Evolutionary conservation across 1,140 invertebrate species (phyloP).

Genomic region (Drosophila aff.): DNA sequence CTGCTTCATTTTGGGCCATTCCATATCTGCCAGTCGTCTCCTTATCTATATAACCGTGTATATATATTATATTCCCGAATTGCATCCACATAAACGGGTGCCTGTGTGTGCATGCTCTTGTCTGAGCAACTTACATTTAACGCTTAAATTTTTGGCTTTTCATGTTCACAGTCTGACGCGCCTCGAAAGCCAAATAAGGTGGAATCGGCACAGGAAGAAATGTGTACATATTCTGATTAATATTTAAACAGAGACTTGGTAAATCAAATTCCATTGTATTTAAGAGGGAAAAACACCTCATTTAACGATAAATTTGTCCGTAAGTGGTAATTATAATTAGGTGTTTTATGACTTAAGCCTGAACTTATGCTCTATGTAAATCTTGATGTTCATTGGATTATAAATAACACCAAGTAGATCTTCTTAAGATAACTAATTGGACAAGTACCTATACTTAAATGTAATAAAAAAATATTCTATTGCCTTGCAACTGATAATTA

Average conservation of each 20-base stretch:
- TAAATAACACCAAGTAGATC: neutral
- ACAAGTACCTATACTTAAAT: neutral
- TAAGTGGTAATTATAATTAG: neutral
- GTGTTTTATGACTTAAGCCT: neutral
- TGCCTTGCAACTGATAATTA: neutral
- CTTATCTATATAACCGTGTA: constrained; percentile 28
- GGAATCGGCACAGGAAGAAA: constrained; percentile 8
- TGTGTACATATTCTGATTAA: neutral
- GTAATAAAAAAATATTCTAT: neutral
- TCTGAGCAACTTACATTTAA: constrained; percentile 77
- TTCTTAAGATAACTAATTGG: neutral
- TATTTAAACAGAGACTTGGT: neutral
- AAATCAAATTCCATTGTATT: neutral
- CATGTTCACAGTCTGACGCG: constrained; percentile 80
- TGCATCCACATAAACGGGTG: constrained; percentile 29
- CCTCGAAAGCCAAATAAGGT: constrained; percentile 56
- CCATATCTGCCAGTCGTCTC: constrained; percentile 56
- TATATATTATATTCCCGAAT: constrained; percentile 23
- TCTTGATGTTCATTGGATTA: neutral
- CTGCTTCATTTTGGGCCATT: constrained; percentile 65
- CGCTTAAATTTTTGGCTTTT: constrained; percentile 76
- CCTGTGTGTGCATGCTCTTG: constrained; percentile 33
- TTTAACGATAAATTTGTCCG: neutral
- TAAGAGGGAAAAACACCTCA: neutral
- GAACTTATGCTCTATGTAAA: neutral